A percentile compares a stretch with the other conserved stretches of the same genome.
Evolutionary conservation across 2,888 invertebrate genomes (phyloP).

Genomic region (Morpho helenor): DNA sequence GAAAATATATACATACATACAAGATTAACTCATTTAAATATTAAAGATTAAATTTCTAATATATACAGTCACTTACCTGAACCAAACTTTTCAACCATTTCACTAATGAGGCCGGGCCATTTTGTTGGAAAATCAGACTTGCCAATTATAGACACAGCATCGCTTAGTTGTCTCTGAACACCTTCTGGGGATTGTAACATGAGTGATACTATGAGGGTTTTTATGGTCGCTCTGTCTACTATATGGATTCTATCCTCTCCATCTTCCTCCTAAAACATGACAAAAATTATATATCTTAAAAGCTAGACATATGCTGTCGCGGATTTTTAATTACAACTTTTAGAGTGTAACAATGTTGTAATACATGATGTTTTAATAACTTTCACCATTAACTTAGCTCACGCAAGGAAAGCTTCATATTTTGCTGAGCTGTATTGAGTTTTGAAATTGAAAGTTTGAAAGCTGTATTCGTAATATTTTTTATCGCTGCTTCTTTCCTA

Average conservation of each 20-base stretch:
- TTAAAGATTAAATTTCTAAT: neutral
- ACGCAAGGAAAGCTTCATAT: neutral
- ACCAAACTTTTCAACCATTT: constrained; percentile 95
- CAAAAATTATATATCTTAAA: neutral
- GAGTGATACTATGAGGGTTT: constrained; percentile 91
- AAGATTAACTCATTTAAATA: too few species aligned
- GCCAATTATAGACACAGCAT: constrained; percentile 97
- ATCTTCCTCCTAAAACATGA: constrained; percentile 81
- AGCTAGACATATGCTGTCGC: too few species aligned
- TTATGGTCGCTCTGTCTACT: constrained; percentile 89
- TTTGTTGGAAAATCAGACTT: constrained; percentile 97
- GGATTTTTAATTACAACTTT: too few species aligned
- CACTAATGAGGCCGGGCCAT: constrained; percentile 95
- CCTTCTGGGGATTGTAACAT: constrained; percentile 95
- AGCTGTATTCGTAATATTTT: neutral
- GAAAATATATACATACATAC: too few species aligned
- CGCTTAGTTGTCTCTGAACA: constrained; percentile 96
- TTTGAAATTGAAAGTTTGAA: too few species aligned
- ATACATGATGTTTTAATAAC: too few species aligned
- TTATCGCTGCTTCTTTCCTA: neutral
- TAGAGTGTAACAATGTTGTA: too few species aligned
- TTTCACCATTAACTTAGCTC: too few species aligned
- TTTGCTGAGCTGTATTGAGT: too few species aligned
- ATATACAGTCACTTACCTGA: constrained; percentile 70
- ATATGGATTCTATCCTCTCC: constrained; percentile 88